Evolutionary conservation across 2,888 invertebrate species (phyloP).

Genomic region (Therioaphis trifolii): DNA sequence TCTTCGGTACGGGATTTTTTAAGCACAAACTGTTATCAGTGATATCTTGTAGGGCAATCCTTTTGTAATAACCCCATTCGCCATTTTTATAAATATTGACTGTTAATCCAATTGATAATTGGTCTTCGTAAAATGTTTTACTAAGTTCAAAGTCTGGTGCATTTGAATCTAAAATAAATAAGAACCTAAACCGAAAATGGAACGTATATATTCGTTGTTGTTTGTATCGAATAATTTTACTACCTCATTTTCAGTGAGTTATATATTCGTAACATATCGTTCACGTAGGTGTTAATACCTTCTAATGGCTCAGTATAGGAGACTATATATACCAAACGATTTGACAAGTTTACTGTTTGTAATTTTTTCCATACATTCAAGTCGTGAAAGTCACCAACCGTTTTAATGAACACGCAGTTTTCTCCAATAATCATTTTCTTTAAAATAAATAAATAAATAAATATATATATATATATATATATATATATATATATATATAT

Average conservation of each 20-base stretch:
- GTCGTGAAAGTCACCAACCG: neutral
- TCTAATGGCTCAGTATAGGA: neutral
- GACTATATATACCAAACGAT: conserved; percentile 2
- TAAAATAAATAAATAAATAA: too few relatives aligned
- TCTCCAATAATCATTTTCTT: neutral
- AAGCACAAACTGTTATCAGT: fast-evolving
- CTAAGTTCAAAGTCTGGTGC: neutral
- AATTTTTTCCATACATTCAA: neutral
- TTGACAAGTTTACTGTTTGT: too few relatives aligned
- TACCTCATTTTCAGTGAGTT: conserved; percentile 20
- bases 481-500: too few relatives aligned
- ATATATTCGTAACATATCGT: neutral
- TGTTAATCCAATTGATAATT: conserved; percentile 22
- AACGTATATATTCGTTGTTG: too few relatives aligned
- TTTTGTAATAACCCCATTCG: conserved; percentile 43
- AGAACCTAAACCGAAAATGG: conserved; percentile 24
- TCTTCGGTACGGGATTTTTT: neutral
- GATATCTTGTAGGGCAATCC: neutral
- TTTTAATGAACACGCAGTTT: neutral
- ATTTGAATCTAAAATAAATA: conserved; percentile 41
- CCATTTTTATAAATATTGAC: conserved; percentile 54
- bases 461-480: too few relatives aligned
- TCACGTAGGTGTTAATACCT: conserved; percentile 6
- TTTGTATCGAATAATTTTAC: fast-evolving
- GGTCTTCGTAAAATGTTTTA: conserved; percentile 20